These are phyloP conservation scores for Cryptocheilus praepositus DNA, from an alignment of 2,888 invertebrate species.

Conservation along the genomic window DNA sequence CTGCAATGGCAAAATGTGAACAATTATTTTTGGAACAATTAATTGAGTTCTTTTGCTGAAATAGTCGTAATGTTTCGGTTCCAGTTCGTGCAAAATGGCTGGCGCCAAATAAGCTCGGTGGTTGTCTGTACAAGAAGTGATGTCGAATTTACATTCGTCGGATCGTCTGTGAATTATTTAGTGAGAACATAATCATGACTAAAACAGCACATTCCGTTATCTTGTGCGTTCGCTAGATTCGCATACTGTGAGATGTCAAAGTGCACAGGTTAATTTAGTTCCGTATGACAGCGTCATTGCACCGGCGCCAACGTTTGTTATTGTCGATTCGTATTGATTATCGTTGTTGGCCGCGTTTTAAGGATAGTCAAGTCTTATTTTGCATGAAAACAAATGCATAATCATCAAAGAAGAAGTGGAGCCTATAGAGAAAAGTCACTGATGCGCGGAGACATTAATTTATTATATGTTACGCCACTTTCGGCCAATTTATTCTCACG, in stretches of 20 bases:
- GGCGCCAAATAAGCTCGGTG: background rate
- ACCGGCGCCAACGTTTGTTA: slow-evolving; percentile 57
- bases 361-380: slow-evolving; percentile 20
- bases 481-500: slow-evolving; percentile 4
- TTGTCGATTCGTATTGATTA: slow-evolving; percentile 61
- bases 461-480: slow-evolving; percentile 15
- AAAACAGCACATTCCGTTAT: too few relatives aligned
- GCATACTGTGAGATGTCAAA: background rate
- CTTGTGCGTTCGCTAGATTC: too few relatives aligned
- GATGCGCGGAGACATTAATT: background rate
- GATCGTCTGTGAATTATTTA: too few relatives aligned
- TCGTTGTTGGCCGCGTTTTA: slow-evolving; percentile 37
- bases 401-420: slow-evolving; percentile 20
- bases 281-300: slow-evolving; percentile 41
- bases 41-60: background rate
- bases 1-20: too few relatives aligned
- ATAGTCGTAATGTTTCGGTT: background rate
- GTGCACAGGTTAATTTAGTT: background rate
- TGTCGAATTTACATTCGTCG: background rate
- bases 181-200: too few relatives aligned
- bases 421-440: background rate
- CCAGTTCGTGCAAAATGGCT: too few relatives aligned
- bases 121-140: background rate
- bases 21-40: too few relatives aligned
- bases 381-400: slow-evolving; percentile 36